Conservation (phyloP, 2,888 invertebrate genomes). For the Aricia artaxerxes region DNA sequence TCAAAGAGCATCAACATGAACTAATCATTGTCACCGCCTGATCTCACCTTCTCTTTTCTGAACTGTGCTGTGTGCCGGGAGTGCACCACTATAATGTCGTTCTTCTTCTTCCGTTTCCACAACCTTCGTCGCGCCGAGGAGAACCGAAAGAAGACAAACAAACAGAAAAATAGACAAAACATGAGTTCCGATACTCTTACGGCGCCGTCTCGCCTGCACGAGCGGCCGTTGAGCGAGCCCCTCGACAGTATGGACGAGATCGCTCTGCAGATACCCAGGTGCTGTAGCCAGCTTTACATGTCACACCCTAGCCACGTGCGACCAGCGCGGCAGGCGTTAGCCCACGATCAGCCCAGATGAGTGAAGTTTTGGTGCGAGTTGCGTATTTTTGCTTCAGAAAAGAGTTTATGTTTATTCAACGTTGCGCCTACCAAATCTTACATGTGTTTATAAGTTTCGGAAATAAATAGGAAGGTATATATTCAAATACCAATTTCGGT, state of each 20-base stretch:
- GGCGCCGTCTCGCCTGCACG: slow-evolving; percentile 90
- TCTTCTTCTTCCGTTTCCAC: slow-evolving; percentile 97
- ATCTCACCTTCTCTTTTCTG: slow-evolving; percentile 28
- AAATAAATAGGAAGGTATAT: neutral
- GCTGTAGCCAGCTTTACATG: slow-evolving; percentile 50
- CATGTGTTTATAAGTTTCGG: neutral
- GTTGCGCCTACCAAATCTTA: neutral
- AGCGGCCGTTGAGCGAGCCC: slow-evolving; percentile 90
- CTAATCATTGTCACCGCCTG: slow-evolving; percentile 24
- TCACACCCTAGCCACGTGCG: slow-evolving; percentile 34
- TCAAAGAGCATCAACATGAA: neutral
- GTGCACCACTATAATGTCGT: slow-evolving; percentile 86
- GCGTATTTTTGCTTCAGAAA: neutral
- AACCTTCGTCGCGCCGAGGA: slow-evolving; percentile 93
- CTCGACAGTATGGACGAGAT: slow-evolving; percentile 95
- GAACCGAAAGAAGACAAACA: slow-evolving; percentile 58
- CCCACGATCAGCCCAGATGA: neutral
- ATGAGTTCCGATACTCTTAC: slow-evolving; percentile 82
- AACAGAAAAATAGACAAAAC: slow-evolving; percentile 52
- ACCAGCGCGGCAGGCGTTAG: neutral
- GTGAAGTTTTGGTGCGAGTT: neutral
- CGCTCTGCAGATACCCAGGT: slow-evolving; percentile 96
- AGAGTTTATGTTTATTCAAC: neutral
- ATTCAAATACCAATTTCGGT: neutral
- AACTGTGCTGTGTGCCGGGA: slow-evolving; percentile 25